These are phyloP conservation scores for Tauraco erythrolophus DNA, from an alignment of 2,113 vertebrate genomes.

Conservation along the genomic window DNA sequence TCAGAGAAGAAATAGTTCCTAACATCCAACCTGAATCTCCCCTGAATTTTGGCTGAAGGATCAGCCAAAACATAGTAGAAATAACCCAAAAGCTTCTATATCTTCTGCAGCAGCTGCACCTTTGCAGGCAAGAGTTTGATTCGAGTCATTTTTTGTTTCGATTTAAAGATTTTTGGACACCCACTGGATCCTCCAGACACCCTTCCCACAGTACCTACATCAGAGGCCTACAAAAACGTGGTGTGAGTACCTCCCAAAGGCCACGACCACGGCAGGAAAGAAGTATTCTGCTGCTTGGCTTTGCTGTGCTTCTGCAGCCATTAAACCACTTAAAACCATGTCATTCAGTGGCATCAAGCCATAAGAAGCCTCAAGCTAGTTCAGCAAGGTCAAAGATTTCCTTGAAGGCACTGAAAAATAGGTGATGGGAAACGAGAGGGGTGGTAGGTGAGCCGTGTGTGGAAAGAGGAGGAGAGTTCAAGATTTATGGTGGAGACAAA, in stretches of 20 bases:
- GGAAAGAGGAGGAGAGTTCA: not conserved
- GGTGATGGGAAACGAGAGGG: not conserved
- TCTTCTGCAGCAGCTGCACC: not conserved
- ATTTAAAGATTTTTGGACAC: not conserved
- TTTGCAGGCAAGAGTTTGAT: not conserved
- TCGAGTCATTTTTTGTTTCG: fast-evolving
- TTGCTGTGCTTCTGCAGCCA: not conserved
- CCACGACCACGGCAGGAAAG: fast-evolving
- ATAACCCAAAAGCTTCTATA: not conserved
- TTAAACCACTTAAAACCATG: fast-evolving
- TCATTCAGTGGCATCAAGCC: not conserved
- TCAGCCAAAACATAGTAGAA: too few relatives aligned
- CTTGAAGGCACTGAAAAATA: not conserved
- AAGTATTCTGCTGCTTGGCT: not conserved
- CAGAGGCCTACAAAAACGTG: fast-evolving
- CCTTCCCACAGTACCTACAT: not conserved
- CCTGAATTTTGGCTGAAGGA: too few relatives aligned
- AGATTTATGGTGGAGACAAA: not conserved
- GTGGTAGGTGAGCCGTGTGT: fast-evolving
- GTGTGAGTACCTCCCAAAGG: not conserved
- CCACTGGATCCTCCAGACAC: not conserved
- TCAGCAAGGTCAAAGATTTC: not conserved
- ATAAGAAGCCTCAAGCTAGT: not conserved
- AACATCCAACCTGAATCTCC: too few relatives aligned
- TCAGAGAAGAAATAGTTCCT: too few relatives aligned